Percentiles rank a stretch among this genome's conserved stretches.
phyloP scores from a whole-genome alignment of 2,113 vertebrate genomes.

The Calypte anna region DNA sequence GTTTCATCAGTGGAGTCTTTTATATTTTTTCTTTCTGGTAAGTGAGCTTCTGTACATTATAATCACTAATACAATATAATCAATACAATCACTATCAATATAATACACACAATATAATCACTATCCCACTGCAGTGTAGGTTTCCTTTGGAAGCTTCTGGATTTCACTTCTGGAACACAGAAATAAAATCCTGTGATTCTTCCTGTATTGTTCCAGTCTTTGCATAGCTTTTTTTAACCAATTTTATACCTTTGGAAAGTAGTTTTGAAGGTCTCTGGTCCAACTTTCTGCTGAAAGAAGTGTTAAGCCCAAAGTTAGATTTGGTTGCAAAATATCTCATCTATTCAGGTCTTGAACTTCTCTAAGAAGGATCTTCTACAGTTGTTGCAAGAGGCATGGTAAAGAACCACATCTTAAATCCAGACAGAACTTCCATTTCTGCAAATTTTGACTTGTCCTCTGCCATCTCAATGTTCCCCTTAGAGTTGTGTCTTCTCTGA shows the following conservation, averaged over 20 bases:
- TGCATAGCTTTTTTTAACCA: not conserved
- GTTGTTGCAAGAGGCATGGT: not conserved
- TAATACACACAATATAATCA: not conserved
- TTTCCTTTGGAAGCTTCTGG: not conserved
- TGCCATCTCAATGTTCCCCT: not conserved
- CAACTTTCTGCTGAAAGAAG: not conserved
- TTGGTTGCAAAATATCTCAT: not conserved
- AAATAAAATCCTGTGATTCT: not conserved
- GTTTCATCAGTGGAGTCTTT: not conserved
- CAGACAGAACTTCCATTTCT: not conserved
- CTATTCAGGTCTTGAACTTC: not conserved
- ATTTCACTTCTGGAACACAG: not conserved
- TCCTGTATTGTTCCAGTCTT: not conserved
- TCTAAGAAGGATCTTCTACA: not conserved
- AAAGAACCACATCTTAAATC: not conserved
- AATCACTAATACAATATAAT: no score
- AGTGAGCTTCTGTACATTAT: not conserved
- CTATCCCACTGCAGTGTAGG: not conserved
- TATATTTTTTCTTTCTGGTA: not conserved
- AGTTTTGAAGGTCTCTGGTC: not conserved
- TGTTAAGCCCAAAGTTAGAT: not conserved
- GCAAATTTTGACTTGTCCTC: not conserved
- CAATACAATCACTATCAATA: no score
- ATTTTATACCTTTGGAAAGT: not conserved
- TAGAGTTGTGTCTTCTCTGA: not conserved